Evolutionary conservation across 2,888 invertebrate genomes (phyloP).

Genomic region (Geophilus truncorum): DNA sequence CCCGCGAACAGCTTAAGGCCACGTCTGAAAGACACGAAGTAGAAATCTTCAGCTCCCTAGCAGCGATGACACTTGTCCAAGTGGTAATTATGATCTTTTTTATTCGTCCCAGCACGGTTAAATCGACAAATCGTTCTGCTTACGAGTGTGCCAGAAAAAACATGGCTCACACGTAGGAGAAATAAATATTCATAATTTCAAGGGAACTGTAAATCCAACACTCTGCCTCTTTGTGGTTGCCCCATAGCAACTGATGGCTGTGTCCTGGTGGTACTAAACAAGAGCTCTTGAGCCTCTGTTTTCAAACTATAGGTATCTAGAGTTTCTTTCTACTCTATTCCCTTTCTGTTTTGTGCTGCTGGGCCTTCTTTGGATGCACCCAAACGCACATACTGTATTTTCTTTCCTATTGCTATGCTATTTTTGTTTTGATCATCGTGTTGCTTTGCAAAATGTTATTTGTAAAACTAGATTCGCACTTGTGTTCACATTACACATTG

Average conservation of each 20-base stretch:
- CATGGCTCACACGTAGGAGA: neutral
- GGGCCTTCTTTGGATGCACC: neutral
- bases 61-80: no score
- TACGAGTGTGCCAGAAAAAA: no score
- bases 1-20: no score
- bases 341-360: neutral
- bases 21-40: no score
- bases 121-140: no score
- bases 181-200: neutral
- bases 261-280: neutral
- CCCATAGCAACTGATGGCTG: neutral
- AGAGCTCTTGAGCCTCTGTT: neutral
- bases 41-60: no score
- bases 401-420: neutral
- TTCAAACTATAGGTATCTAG: neutral
- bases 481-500: no score
- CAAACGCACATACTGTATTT: neutral
- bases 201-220: neutral
- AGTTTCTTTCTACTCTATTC: neutral
- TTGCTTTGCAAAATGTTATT: neutral
- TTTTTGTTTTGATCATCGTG: neutral
- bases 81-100: no score
- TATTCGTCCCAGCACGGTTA: no score
- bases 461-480: neutral
- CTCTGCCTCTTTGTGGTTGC: neutral